Base-by-base conservation (phyloP, 1,140 invertebrate genomes). In the Sminthurides bifidus region DNA sequence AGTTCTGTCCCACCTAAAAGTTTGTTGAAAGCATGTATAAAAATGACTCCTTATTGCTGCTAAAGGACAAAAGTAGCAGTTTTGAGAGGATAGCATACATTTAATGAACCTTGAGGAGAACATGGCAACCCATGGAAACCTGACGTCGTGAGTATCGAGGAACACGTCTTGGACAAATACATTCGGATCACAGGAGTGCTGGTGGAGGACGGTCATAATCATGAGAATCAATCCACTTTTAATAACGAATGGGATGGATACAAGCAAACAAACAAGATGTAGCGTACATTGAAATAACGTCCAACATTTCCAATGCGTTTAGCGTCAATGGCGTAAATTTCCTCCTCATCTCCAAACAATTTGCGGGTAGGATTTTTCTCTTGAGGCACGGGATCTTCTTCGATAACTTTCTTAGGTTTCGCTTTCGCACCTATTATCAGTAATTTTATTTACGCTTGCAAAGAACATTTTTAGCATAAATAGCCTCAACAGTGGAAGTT, bases 161-260 rank as follows among this genome's bases (percentile, higher is more conserved):
- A 78, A 75, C n/a, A 78, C 74, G 65, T 76, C 75, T 67, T 79
- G 77, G 0, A 76, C 74, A 66, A 76, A 75, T 4, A 74, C 68
- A 65, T 78, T 78, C 15, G 77, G 77, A 29, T 61, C 59, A 59
- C 77, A 78, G 56, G 71, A 74, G 65, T 77, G 72, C 72, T 76
- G 70, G 19, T 10, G 21, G 40, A 43, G 15, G 8, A 43, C 6
- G 40, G 6, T n/a, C 6, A 43, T 6, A 21, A 43, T 21, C 6
- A 19, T 48, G 30, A 12, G 35, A n/a, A 51, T 45, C 23, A 41
- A 44, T 30, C 12, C 61, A 37, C 65, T 23, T 40, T 50, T 45
- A 27, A 52, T 45, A 55, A 46, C 37, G 53, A 45, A 21, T 38
- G 17, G n/a, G 10, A 12, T n/a, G n/a, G 10, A 35, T 57, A 49